Evolutionary conservation across 2,888 invertebrate genomes (phyloP), one percentile per base, ranked within the genome.

Genomic region (Sphaeridia pumilis): DNA sequence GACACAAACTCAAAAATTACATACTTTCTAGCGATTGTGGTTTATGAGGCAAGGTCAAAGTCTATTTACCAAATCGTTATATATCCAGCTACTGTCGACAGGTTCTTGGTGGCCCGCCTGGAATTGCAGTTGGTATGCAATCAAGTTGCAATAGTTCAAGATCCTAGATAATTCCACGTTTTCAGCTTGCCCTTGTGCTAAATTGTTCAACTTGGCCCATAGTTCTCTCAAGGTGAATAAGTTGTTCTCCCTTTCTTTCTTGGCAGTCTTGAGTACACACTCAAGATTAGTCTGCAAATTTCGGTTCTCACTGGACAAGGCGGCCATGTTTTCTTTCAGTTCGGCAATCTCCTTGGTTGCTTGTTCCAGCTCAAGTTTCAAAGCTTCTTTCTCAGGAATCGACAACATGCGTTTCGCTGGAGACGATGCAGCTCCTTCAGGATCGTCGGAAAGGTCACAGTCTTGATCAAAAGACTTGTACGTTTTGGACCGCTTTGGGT

Each of bases 231-330:
- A 50, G 12, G 55, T 59, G 20, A 46, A 53, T 26, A 54, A 55
- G 25, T 59, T 59, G 46, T 59, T 59, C 2, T 59, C 56, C n/a
- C 52, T 53, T 35, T 59, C 59, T 45, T 42, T 41, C 26, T 46
- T 56, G 2, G 59, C 59, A 12, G 59, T 59, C 20, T 36, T 46
- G 17, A 50, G 49, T 25, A 59, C 46, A 1, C 58, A 49, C 2
- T 56, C 55, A 44, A 58, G 52, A 24, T 59, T 59, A 1, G 20
- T 43, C 2, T 35, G 14, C 10, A 53, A 56, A 2, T 52, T 49
- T 22, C 36, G 22, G 25, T 59, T 59, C 28, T 56, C 58, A 21
- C 31, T 49, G 1, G 51, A 25, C 5, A 59, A 26, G n/a, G 45
- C 41, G 12, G 52, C 53, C 10, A 55, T 21, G 36, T 45, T 27